Conservation (phyloP, 64 coral and sea anemone genomes). For the Pocillopora verrucosa region DNA sequence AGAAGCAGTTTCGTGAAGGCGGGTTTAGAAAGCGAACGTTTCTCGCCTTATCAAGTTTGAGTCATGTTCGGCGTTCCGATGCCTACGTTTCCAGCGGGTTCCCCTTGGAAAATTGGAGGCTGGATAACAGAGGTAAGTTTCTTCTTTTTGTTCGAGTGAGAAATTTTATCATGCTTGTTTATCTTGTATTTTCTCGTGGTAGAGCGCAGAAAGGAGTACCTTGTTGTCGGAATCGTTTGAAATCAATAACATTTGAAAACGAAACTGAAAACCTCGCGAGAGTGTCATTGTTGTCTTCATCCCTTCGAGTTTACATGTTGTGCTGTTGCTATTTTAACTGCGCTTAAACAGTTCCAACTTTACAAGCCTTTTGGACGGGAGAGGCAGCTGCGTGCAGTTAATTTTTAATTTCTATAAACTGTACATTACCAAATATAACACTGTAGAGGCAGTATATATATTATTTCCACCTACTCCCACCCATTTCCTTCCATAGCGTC, state of each 20-base stretch:
- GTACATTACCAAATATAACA: neutral
- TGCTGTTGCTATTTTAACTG: neutral
- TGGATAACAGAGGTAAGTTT: neutral
- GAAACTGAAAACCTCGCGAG: neutral
- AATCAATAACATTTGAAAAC: neutral
- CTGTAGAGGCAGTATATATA: neutral
- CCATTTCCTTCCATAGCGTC: neutral
- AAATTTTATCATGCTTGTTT: neutral
- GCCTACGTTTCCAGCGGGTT: neutral
- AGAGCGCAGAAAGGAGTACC: no score
- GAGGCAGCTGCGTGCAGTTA: neutral
- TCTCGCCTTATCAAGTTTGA: constrained; percentile 1
- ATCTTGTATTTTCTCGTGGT: neutral
- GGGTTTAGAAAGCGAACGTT: neutral
- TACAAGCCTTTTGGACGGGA: neutral
- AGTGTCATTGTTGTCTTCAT: neutral
- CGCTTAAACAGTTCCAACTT: neutral
- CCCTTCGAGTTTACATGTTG: neutral
- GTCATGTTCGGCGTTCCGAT: constrained; percentile 3
- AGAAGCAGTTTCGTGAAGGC: neutral
- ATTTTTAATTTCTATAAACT: constrained; percentile 28
- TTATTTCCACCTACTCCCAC: neutral
- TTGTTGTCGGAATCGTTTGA: neutral
- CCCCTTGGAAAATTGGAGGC: neutral
- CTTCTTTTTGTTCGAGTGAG: neutral